These are phyloP conservation scores for Probosciger aterrimus DNA, from an alignment of 2,113 vertebrate species.

Conservation along the genomic window DNA sequence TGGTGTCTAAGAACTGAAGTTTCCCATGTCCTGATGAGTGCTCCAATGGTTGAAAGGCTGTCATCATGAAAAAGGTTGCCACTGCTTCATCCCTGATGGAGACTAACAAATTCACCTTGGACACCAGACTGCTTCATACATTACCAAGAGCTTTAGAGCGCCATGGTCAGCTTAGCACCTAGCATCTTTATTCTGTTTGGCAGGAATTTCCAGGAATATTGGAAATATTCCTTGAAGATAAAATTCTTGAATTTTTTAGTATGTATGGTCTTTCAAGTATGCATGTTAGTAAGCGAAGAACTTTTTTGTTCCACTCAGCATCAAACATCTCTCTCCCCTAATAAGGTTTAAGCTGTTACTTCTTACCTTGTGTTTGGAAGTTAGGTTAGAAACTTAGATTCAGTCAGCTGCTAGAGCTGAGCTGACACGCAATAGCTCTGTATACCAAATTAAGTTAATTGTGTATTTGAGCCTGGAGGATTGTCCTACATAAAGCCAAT, in stretches of 20 bases:
- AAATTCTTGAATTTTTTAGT: not conserved
- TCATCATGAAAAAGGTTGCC: not conserved
- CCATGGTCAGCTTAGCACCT: not conserved
- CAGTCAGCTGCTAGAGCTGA: not conserved
- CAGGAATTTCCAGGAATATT: not conserved
- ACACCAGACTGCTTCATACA: not conserved
- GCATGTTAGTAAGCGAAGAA: not conserved
- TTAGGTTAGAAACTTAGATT: not conserved
- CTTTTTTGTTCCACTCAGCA: not conserved
- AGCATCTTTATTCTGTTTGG: fast-evolving
- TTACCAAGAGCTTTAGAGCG: not conserved
- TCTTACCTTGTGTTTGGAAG: not conserved
- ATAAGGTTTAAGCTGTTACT: fast-evolving
- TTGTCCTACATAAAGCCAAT: not conserved
- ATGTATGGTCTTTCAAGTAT: not conserved
- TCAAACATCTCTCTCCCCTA: not conserved
- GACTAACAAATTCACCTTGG: not conserved
- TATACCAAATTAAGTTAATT: not conserved
- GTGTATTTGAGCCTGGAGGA: not conserved
- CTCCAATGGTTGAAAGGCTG: not conserved
- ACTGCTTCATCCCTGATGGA: not conserved
- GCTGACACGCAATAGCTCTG: not conserved
- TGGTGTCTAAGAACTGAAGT: not conserved
- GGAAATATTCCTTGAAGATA: not conserved
- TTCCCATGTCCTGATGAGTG: not conserved